Base-by-base conservation (phyloP, 1,140 invertebrate species). In the Wasmannia auropunctata region DNA sequence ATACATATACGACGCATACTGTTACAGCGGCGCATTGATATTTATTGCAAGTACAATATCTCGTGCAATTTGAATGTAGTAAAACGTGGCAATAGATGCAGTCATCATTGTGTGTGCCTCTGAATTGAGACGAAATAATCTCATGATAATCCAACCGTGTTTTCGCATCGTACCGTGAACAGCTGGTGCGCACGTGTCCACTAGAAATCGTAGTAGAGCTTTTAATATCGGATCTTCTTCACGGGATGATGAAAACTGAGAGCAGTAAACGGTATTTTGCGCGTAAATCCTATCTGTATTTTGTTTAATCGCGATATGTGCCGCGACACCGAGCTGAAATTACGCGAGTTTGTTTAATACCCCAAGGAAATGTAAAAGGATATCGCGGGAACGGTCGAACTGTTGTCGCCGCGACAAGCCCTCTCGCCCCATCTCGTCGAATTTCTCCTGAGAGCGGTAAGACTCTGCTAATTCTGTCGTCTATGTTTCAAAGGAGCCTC, bases 261-360 rank as follows among this genome's bases (percentile, higher is more conserved):
- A 65, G 3, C n/a, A 54, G 1, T 14, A 25, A 58, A 19, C 19
- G 25, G 19, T 22, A 70, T 28, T 46, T 81, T 22, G n/a, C 25
- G 34, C 16, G 2, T 43, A 43, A 43, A 43, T 58, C 7, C 31
- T 25, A 19, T 37, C 6, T 25, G 31, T 6, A 40, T 28, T 54
- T 56, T 22, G 16, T 81, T 70, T 70, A 81, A 81, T 81, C 49
- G 16, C 34, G n/a, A 69, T 54, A 28, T 56, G 5, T 43, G 34
- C n/a, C n/a, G n/a, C 34, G 14, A 69, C 16, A 19, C 0, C 4
- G 3, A 70, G 65, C 70, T 81, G 7, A 58, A 81, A 43, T 54
- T 19, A 49, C 22, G 22, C 16, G 6, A 69, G 25, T 56, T n/a
- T 28, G 34, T 40, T 60, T 0, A 31, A 77, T 77, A n/a, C 43